These are phyloP conservation scores for Agelas oroides DNA, from an alignment of 37 sponge, comb jelly and placozoan species.

Conservation along the genomic window DNA sequence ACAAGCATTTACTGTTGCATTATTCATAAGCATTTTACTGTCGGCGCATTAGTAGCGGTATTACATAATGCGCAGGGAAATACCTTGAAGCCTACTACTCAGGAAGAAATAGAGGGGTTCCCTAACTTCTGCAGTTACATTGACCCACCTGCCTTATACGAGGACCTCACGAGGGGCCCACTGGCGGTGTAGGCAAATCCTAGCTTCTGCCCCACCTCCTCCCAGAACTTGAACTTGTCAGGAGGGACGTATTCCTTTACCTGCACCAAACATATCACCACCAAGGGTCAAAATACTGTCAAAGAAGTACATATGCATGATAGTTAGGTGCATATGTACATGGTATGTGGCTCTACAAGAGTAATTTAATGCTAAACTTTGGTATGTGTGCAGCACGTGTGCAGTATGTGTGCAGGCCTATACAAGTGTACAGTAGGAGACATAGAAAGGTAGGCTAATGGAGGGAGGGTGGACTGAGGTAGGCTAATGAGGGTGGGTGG, in stretches of 20 bases:
- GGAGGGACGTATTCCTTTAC: conserved; percentile 97
- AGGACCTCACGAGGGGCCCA: conserved; percentile 98
- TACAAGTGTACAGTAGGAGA: too few relatives aligned
- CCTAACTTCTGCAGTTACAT: too few relatives aligned
- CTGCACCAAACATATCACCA: conserved; percentile 30
- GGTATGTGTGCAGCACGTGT: too few relatives aligned
- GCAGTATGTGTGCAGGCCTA: too few relatives aligned
- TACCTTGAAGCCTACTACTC: neutral
- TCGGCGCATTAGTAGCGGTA: too few relatives aligned
- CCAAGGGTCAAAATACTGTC: neutral
- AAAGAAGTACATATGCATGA: neutral
- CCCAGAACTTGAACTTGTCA: conserved; percentile 97
- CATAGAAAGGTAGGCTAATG: too few relatives aligned
- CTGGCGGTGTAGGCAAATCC: conserved; percentile 98
- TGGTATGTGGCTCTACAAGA: neutral
- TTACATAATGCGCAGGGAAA: neutral
- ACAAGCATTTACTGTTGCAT: too few relatives aligned
- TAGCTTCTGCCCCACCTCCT: conserved; percentile 81
- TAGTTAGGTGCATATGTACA: neutral
- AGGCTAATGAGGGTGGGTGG: too few relatives aligned
- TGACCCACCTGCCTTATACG: conserved; percentile 92
- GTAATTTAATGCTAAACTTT: too few relatives aligned
- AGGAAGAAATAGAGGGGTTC: neutral
- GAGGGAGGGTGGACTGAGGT: too few relatives aligned
- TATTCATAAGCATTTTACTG: too few relatives aligned